phyloP scores from a whole-genome alignment of 2,113 vertebrate genomes.

The Macaca mulatta region DNA sequence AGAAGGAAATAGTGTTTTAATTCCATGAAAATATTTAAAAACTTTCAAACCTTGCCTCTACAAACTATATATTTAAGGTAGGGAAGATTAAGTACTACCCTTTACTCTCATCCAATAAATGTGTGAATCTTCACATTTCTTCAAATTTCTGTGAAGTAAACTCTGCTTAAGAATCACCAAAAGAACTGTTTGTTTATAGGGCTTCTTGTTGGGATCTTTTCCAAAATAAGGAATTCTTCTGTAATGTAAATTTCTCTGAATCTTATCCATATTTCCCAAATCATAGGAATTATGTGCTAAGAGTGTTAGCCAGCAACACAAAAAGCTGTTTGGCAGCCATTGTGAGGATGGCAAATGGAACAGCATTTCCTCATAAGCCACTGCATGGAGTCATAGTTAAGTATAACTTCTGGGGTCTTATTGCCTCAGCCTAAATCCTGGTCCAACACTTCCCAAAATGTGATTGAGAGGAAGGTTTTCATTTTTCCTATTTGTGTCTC shows the following conservation, averaged over 20 bases:
- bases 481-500: neutral
- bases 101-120: neutral
- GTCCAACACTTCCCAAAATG: neutral
- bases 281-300: neutral
- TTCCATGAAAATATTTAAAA: conserved; percentile 43
- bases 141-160: conserved; percentile 12
- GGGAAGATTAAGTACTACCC: neutral
- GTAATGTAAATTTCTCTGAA: neutral
- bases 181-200: neutral
- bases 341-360: neutral
- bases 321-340: neutral
- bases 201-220: neutral
- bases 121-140: neutral
- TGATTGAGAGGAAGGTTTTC: neutral
- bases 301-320: neutral
- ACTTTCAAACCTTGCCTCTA: neutral
- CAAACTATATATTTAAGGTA: neutral
- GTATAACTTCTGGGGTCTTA: neutral
- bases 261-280: neutral
- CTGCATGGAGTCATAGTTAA: neutral
- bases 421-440: neutral
- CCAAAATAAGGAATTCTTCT: neutral
- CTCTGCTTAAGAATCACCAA: neutral
- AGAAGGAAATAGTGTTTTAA: conserved; percentile 40
- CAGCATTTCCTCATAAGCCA: neutral